phyloP scores from a whole-genome alignment of 2,888 invertebrate genomes.

The Noctua pronuba region DNA sequence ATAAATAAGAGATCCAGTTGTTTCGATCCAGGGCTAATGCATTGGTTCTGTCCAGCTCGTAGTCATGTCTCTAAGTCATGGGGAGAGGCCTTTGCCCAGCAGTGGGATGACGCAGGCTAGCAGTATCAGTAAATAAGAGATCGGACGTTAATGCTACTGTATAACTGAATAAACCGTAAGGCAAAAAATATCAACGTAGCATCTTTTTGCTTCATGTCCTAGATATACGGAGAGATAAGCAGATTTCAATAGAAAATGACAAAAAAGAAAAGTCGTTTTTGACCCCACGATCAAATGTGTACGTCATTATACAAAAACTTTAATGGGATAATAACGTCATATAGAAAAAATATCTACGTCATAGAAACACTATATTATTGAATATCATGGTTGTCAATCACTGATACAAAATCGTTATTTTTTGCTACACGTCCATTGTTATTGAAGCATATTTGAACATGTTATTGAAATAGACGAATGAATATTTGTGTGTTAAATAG shows the following conservation, averaged over 20 bases:
- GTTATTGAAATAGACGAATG: slow-evolving; percentile 17
- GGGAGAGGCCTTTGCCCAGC: too few relatives aligned
- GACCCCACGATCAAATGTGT: slow-evolving; percentile 22
- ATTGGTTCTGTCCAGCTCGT: too few relatives aligned
- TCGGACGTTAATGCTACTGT: background rate
- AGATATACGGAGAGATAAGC: slow-evolving; percentile 2
- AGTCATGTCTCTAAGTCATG: too few relatives aligned
- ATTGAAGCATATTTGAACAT: too few relatives aligned
- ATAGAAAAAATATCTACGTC: background rate
- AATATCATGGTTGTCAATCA: slow-evolving; percentile 14
- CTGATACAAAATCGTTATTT: slow-evolving; percentile 6
- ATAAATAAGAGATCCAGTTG: background rate
- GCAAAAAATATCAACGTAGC: slow-evolving; percentile 2
- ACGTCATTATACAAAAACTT: slow-evolving; percentile 50
- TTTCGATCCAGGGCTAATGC: too few relatives aligned
- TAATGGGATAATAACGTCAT: background rate
- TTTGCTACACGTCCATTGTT: slow-evolving; percentile 1
- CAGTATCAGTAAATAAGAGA: background rate
- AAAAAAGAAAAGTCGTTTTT: slow-evolving; percentile 7
- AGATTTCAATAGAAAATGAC: background rate
- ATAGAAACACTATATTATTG: slow-evolving; percentile 10
- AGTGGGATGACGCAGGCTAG: too few relatives aligned
- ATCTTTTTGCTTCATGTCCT: background rate
- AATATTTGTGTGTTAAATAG: slow-evolving; percentile 9
- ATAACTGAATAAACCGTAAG: background rate